phyloP scores from a whole-genome alignment of 1,140 invertebrate species.

The Steinernema khuongi region DNA sequence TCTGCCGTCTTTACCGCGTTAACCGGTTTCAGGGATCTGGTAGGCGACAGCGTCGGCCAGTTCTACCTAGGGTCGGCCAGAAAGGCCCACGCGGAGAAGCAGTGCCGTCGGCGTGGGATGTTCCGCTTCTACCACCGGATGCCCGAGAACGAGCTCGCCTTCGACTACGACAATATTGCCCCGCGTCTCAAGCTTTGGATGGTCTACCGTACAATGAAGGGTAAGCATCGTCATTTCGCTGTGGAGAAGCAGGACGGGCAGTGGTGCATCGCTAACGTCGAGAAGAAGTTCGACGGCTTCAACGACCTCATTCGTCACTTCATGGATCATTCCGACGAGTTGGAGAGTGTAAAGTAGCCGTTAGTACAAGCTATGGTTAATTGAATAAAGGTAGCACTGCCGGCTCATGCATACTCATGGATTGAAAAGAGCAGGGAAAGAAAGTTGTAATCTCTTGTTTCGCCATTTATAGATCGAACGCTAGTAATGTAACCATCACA shows the following conservation, averaged over 20 bases:
- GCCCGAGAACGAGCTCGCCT: background rate
- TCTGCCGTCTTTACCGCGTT: background rate
- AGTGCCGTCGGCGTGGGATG: background rate
- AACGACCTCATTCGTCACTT: background rate
- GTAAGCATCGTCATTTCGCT: background rate
- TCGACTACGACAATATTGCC: background rate
- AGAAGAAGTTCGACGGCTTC: background rate
- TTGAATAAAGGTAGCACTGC: too few species aligned
- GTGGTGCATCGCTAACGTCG: background rate
- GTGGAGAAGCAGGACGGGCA: background rate
- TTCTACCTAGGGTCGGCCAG: background rate
- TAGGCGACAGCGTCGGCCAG: background rate
- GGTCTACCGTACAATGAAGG: background rate
- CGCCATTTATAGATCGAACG: too few species aligned
- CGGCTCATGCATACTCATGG: too few species aligned
- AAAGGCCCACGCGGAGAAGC: background rate
- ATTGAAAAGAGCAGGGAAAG: too few species aligned
- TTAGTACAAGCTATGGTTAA: too few species aligned
- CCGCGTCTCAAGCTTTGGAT: background rate
- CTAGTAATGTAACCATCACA: too few species aligned
- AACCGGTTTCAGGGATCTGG: background rate
- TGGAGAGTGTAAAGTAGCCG: background rate
- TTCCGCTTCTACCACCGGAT: constrained; percentile 9
- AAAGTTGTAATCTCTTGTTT: too few species aligned
- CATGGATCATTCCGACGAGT: background rate